These are phyloP conservation scores for Drosophila prosaltans DNA, from an alignment of 1,140 invertebrate genomes.

Conservation along the genomic window DNA sequence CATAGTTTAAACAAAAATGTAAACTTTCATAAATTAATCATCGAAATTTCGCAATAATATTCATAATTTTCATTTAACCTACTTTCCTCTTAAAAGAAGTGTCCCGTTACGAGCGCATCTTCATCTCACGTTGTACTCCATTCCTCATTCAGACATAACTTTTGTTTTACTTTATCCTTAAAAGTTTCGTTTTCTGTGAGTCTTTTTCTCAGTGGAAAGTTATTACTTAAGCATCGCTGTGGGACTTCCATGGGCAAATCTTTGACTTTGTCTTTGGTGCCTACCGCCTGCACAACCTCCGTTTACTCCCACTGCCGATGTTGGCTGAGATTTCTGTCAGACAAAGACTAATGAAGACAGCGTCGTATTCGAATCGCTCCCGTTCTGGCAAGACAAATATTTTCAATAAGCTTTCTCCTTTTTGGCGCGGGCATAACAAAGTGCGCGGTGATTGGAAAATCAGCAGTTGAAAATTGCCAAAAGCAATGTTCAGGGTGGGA, in stretches of 20 bases:
- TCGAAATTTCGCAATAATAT: too few species aligned
- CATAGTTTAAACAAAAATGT: too few species aligned
- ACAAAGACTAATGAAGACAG: conserved; percentile 78
- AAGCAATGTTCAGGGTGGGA: conserved; percentile 13
- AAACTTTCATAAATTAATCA: too few species aligned
- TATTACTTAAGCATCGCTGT: conserved; percentile 55
- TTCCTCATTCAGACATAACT: conserved; percentile 1
- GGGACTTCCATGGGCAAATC: conserved; percentile 48
- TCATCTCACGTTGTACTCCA: background rate
- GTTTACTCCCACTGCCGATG: conserved; percentile 6
- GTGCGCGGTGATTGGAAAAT: conserved; percentile 80
- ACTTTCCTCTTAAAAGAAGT: background rate
- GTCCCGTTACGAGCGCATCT: background rate
- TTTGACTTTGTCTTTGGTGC: conserved; percentile 51
- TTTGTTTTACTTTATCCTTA: conserved; percentile 15
- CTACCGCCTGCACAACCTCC: conserved; percentile 14
- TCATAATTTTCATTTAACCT: background rate
- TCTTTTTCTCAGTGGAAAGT: conserved; percentile 45
- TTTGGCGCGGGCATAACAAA: conserved; percentile 58
- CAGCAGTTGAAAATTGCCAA: conserved; percentile 76
- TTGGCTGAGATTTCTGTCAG: conserved; percentile 28
- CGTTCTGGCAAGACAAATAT: conserved; percentile 71
- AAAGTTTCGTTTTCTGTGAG: conserved; percentile 1
- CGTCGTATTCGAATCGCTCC: conserved; percentile 50
- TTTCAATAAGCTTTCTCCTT: conserved; percentile 68